Percentiles rank a stretch among this genome's conserved stretches.
These are phyloP conservation scores for Eilema caniola DNA, from an alignment of 2,888 invertebrate genomes.

Conservation along the genomic window DNA sequence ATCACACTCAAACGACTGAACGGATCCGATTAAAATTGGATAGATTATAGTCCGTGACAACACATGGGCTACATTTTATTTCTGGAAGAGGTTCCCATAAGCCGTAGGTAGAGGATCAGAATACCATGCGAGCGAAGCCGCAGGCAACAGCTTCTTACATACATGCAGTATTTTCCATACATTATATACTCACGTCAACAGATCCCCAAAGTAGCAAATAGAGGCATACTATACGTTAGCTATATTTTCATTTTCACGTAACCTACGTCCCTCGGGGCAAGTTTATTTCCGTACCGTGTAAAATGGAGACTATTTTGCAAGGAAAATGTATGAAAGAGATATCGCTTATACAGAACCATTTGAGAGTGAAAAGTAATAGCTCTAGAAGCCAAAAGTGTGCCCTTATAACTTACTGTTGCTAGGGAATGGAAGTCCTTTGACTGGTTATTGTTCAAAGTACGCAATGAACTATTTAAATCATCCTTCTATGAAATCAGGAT, in stretches of 20 bases:
- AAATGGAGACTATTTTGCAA: neutral
- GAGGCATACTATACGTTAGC: neutral
- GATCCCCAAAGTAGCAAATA: neutral
- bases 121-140: too few relatives aligned
- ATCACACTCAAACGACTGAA: too few relatives aligned
- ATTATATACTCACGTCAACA: neutral
- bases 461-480: too few relatives aligned
- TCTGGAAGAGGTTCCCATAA: too few relatives aligned
- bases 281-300: neutral
- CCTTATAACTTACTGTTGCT: neutral
- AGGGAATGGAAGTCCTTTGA: neutral
- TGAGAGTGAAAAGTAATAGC: too few relatives aligned
- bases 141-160: too few relatives aligned
- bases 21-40: too few relatives aligned
- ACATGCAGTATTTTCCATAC: too few relatives aligned
- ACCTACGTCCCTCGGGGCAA: neutral
- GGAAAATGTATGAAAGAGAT: slow-evolving; percentile 1
- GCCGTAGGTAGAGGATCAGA: too few relatives aligned
- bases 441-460: neutral
- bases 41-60: too few relatives aligned
- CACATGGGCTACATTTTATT: too few relatives aligned
- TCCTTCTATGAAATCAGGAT: too few relatives aligned
- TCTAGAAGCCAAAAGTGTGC: neutral
- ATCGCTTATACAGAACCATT: neutral
- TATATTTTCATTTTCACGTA: neutral